These are phyloP conservation scores for Pangasius djambal DNA, from an alignment of 2,797 vertebrate species.

Conservation along the genomic window DNA sequence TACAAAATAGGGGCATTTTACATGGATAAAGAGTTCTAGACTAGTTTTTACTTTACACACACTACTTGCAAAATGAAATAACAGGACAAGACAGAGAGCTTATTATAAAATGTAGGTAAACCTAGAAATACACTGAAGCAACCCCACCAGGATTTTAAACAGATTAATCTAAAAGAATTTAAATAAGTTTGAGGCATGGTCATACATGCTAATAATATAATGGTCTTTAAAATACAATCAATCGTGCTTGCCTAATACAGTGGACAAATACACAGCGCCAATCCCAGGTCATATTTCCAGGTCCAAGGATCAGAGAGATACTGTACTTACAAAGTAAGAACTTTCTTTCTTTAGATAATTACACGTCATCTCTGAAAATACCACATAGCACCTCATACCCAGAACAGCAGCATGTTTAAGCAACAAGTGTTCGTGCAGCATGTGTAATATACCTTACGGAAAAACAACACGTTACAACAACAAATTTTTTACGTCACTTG, in stretches of 20 bases:
- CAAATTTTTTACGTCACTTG: background rate
- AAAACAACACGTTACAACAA: constrained; percentile 4
- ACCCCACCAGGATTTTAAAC: background rate
- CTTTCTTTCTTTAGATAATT: background rate
- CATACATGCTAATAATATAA: background rate
- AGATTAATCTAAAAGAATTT: background rate
- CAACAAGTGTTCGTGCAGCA: background rate
- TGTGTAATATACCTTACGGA: background rate
- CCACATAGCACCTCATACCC: background rate
- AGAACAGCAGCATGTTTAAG: constrained; percentile 6
- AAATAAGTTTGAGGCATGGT: background rate
- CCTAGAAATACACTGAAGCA: background rate
- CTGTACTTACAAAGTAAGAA: background rate
- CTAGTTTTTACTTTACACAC: constrained; percentile 28
- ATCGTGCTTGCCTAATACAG: background rate
- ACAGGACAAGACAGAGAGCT: background rate
- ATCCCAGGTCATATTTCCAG: background rate
- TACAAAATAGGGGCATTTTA: constrained; percentile 36
- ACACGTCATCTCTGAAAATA: constrained; percentile 13
- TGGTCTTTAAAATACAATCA: constrained; percentile 8
- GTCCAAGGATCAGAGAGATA: constrained; percentile 9
- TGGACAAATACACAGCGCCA: background rate
- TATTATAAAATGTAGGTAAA: constrained; percentile 7
- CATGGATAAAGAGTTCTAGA: constrained; percentile 1
- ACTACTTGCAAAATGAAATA: background rate